Conservation (phyloP, 2,888 invertebrate species). For the Barypeithes pellucidus region DNA sequence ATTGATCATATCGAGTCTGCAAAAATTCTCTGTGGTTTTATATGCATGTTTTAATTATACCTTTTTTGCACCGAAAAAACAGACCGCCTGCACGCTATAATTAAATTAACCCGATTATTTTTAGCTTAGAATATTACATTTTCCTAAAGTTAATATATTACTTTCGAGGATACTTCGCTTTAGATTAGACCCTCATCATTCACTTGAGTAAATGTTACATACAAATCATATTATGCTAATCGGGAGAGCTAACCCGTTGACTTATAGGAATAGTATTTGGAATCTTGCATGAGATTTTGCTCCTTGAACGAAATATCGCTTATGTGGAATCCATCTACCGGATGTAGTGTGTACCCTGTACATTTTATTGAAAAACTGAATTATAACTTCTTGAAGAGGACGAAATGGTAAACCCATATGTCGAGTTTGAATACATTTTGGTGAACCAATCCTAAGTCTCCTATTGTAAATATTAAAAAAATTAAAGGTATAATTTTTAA, state of each 20-base stretch:
- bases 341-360: too few species aligned
- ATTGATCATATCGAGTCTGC: too few species aligned
- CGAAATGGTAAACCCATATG: too few species aligned
- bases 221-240: conserved; percentile 18
- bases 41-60: neutral
- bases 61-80: neutral
- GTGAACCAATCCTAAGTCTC: too few species aligned
- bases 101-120: conserved; percentile 11
- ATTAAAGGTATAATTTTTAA: too few species aligned
- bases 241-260: neutral
- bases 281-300: conserved; percentile 15
- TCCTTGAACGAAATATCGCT: neutral
- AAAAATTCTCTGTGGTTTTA: too few species aligned
- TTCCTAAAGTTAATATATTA: conserved; percentile 4
- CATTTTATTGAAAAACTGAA: too few species aligned
- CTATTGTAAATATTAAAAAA: too few species aligned
- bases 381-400: too few species aligned
- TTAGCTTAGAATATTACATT: conserved; percentile 10
- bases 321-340: too few species aligned
- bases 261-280: conserved; percentile 7
- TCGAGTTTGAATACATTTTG: too few species aligned
- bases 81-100: neutral
- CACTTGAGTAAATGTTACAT: conserved; percentile 12
- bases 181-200: conserved; percentile 22
- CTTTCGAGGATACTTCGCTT: conserved; percentile 13